phyloP scores from a whole-genome alignment of 1,140 invertebrate species.

The Melitaea cinxia region DNA sequence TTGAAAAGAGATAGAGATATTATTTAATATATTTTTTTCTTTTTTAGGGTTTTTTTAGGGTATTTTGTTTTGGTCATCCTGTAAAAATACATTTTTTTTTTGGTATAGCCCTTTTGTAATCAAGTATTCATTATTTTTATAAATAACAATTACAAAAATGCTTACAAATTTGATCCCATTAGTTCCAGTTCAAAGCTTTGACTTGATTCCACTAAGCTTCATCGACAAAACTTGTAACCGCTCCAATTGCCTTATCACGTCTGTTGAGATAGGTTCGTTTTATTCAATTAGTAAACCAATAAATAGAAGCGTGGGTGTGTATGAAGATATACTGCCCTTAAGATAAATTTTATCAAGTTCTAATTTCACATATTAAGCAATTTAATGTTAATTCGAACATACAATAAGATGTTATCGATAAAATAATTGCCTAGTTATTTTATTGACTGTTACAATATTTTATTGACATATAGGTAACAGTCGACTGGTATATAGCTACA shows the following conservation, averaged over 20 bases:
- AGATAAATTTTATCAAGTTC: slow-evolving; percentile 26
- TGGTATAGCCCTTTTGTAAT: too few species aligned
- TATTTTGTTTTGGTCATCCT: neutral
- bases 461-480: too few species aligned
- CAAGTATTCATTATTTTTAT: too few species aligned
- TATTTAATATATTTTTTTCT: neutral
- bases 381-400: slow-evolving; percentile 11
- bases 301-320: slow-evolving; percentile 16
- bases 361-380: slow-evolving; percentile 19
- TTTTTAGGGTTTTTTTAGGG: neutral
- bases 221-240: too few species aligned
- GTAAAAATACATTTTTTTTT: neutral
- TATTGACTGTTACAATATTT: neutral
- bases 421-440: neutral
- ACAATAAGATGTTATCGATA: slow-evolving; percentile 10
- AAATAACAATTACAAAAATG: too few species aligned
- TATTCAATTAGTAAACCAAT: slow-evolving; percentile 23
- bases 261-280: slow-evolving; percentile 20
- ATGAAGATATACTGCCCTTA: slow-evolving; percentile 23
- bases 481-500: too few species aligned
- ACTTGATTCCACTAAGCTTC: too few species aligned
- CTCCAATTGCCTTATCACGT: slow-evolving; percentile 5
- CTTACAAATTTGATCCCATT: too few species aligned
- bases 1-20: slow-evolving; percentile 13
- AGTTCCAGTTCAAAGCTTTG: too few species aligned